Evolutionary conservation across 2,888 invertebrate species (phyloP), one percentile per base, ranked within the genome.

Genomic region (Mycalesis mineus): DNA sequence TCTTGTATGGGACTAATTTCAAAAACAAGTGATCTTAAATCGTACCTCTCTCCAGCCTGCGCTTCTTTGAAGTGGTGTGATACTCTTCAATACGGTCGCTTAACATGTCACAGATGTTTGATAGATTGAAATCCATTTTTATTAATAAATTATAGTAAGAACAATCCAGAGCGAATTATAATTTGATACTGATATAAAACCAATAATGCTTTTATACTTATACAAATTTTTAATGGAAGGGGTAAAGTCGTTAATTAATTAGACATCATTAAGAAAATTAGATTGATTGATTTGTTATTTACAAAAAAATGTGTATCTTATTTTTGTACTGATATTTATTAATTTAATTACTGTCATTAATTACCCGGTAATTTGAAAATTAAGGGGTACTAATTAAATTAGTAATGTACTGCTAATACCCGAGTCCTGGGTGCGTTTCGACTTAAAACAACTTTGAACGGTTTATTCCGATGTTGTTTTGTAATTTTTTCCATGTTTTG

Each of bases 41-140:
- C n/a, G n/a, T 22, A 22, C 22, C 22, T 55, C 39, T 45, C 33
- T 50, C 44, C 5, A 54, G 13, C 13, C 44, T 55, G 22, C 58
- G 42, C 15, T 60, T 60, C 28, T 52, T 56, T 33, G 52, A 17
- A 28, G 36, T 37, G 7, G 22, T 49, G 17, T 60, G 56, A 9
- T 60, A 60, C 8, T 56, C 37, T 49, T 60, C 56, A 8, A 60
- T 33, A 0, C 53, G 52, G 5, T 60, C 60, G 8, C 49, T 53
- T 11, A 60, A 49, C 60, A 56, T 49, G 14, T 37, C 48, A 17
- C 60, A 60, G 41, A 60, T 60, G 22, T 42, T 51, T 2, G 56
- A 49, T 7, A 59, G n/a, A 47, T 51, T 55, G 0, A 55, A 59
- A 42, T 58, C 49, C 50, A 58, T 55, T 40, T 42, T 39, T 13